phyloP scores from a whole-genome alignment of 2,888 invertebrate genomes.

The Parascotia fuliginaria region DNA sequence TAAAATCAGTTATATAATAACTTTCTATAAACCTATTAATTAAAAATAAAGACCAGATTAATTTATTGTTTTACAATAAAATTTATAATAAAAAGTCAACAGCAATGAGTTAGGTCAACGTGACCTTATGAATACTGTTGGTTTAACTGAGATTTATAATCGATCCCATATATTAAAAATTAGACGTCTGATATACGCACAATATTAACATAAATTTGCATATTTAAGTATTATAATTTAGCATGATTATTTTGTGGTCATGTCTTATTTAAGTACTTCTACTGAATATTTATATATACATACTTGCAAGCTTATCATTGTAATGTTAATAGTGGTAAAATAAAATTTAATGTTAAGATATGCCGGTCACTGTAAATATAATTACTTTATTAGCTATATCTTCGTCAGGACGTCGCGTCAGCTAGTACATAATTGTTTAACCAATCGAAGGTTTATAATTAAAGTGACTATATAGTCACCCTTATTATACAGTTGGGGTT shows the following conservation, averaged over 20 bases:
- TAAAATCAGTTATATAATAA: background rate
- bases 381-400: background rate
- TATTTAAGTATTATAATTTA: conserved; percentile 65
- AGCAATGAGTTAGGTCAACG: conserved; percentile 19
- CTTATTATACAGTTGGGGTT: no score
- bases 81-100: conserved; percentile 32
- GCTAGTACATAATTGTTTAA: no score
- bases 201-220: conserved; percentile 67
- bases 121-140: conserved; percentile 29
- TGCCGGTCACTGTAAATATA: background rate
- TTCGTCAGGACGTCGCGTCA: no score
- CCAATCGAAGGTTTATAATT: no score
- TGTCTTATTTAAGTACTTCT: conserved; percentile 40
- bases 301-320: conserved; percentile 29
- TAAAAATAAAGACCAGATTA: background rate
- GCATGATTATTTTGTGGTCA: conserved; percentile 51
- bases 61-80: conserved; percentile 7
- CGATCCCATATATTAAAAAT: conserved; percentile 45
- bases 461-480: no score
- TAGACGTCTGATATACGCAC: conserved; percentile 43
- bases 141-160: conserved; percentile 31
- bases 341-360: conserved; percentile 16
- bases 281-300: conserved; percentile 47
- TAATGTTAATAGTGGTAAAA: conserved; percentile 28
- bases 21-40: background rate